Percentiles rank a stretch among this genome's conserved stretches.
These are phyloP conservation scores for Actenoides hombroni DNA, from an alignment of 2,113 vertebrate genomes.

Conservation along the genomic window DNA sequence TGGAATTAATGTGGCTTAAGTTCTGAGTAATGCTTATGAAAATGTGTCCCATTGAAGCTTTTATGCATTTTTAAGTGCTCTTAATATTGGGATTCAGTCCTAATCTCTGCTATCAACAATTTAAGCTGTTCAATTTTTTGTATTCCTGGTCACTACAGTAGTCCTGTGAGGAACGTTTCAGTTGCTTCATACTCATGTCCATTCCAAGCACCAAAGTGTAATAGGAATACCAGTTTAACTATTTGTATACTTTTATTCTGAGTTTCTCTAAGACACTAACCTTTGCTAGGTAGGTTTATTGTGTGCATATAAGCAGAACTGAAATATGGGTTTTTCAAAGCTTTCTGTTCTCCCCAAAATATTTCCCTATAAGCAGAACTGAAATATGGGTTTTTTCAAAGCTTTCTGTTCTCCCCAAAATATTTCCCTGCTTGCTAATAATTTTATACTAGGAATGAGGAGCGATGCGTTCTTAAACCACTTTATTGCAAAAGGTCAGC, in stretches of 20 bases:
- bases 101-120: conserved; percentile 7
- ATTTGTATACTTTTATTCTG: neutral
- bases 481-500: conserved; percentile 57
- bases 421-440: conserved; percentile 40
- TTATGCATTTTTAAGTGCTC: conserved; percentile 63
- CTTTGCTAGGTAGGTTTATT: conserved; percentile 17
- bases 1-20: conserved; percentile 63
- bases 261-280: conserved; percentile 13
- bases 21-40: conserved; percentile 51
- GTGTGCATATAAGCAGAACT: neutral
- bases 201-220: conserved; percentile 1
- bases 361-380: conserved; percentile 1
- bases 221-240: neutral
- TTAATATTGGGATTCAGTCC: conserved; percentile 53
- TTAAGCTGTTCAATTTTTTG: conserved; percentile 54
- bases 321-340: neutral
- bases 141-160: conserved; percentile 16
- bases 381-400: neutral
- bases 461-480: conserved; percentile 36
- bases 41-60: conserved; percentile 60
- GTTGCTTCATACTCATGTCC: neutral
- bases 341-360: conserved; percentile 14
- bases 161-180: conserved; percentile 19
- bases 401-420: neutral
- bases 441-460: conserved; percentile 32